Base-by-base conservation (phyloP, 2,888 invertebrate species). In the Flexamia atlantica region DNA sequence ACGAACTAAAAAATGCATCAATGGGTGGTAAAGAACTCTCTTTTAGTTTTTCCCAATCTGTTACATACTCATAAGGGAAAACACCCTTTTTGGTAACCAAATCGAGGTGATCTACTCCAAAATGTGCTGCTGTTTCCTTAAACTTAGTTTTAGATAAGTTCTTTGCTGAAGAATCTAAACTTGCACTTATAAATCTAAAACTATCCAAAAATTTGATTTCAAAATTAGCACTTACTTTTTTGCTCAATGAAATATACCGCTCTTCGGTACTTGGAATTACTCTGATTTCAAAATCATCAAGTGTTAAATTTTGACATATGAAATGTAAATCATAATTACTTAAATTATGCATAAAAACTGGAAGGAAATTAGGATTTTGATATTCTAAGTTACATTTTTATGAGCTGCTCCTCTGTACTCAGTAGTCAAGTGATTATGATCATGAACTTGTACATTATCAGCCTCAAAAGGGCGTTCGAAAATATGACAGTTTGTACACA, bases 1-100 rank as follows among this genome's bases (percentile, higher is more conserved):
- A 25, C 9, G 28, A 50, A 84, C 86, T 88, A 85, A 86, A 88
- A 87, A 89, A 89, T 10, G 74, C 12, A 28, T 85, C 79, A 81
- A 84, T 87, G 9, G 74, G 7, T 42, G 89, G 89, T 85, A 89
- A 30, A n/a, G 0, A 10, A 0, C 80, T 85, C 14, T 86, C 85
- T 0, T 76, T 46, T 20, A 86, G 53, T 70, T 83, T 83, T 0
- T 42, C 36, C 72, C 68, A 84, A 40, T n/a, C 30, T 30, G 84
- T 76, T 28, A 88, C 72, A 30, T 87, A 88, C 10, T 87, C 86
- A 83, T 88, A 88, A 20, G 84, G 84, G 60, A 82, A 85, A 10
- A 84, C 81, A 1, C 83, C 84, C 83, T 86, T 86, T 40, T 81
- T 82, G 12, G 81, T 72, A 12, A 85, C 57, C 12, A 84, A 25